Evolutionary conservation across 2,888 invertebrate species (phyloP).

Genomic region (Andrena chrysosceles): DNA sequence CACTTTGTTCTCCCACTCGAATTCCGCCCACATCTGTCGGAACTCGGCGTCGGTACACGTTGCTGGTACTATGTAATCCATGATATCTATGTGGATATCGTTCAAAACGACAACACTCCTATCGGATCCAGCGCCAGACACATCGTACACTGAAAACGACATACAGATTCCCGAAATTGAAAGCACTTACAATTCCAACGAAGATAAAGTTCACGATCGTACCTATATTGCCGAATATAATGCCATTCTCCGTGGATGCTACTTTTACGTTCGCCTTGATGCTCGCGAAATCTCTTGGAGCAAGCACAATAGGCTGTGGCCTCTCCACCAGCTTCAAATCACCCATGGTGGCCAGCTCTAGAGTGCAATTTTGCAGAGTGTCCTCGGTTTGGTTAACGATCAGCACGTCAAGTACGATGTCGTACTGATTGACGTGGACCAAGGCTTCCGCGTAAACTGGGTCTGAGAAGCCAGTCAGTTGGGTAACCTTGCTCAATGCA

Average conservation of each 20-base stretch:
- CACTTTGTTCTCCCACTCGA: slow-evolving; percentile 99
- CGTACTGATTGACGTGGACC: slow-evolving; percentile 99
- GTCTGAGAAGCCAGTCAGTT: slow-evolving; percentile 99
- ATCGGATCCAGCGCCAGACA: slow-evolving; percentile 96
- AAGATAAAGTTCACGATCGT: slow-evolving; percentile 20
- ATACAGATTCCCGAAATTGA: background rate
- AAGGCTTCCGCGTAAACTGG: slow-evolving; percentile 99
- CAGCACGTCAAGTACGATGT: slow-evolving; percentile 98
- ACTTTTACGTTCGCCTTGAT: slow-evolving; percentile 99
- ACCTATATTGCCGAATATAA: slow-evolving; percentile 99
- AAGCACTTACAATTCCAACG: background rate
- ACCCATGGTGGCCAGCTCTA: slow-evolving; percentile 98
- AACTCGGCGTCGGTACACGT: slow-evolving; percentile 98
- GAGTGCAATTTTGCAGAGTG: slow-evolving; percentile 98
- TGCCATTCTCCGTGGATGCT: slow-evolving; percentile 99
- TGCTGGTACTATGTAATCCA: slow-evolving; percentile 99
- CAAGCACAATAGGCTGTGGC: slow-evolving; percentile 97
- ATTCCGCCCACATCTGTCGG: slow-evolving; percentile 99
- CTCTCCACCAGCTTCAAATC: slow-evolving; percentile 99
- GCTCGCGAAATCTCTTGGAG: slow-evolving; percentile 98
- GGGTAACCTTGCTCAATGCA: slow-evolving; percentile 93
- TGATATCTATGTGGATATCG: slow-evolving; percentile 99
- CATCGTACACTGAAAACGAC: slow-evolving; percentile 93
- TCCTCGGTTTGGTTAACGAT: slow-evolving; percentile 99
- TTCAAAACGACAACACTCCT: slow-evolving; percentile 99